Conservation (phyloP, 2,888 invertebrate species). For the Thymelicus acteon region DNA sequence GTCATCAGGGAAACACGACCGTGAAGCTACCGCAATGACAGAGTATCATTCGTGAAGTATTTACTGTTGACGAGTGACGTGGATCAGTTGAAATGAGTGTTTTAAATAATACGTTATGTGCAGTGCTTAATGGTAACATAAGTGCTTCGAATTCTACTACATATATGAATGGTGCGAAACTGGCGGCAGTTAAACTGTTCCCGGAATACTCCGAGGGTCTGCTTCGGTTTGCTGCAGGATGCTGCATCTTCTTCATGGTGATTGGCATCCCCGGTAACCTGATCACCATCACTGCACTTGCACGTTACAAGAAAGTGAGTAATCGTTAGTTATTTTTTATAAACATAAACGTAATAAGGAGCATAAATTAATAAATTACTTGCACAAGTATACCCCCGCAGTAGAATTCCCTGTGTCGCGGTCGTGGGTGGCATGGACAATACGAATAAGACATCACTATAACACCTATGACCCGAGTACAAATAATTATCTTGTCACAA, state of each 20-base stretch:
- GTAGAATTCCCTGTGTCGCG: no score
- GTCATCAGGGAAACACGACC: constrained; percentile 70
- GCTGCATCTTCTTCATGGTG: constrained; percentile 89
- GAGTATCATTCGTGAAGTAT: constrained; percentile 61
- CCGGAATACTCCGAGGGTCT: constrained; percentile 87
- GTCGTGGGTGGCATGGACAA: no score
- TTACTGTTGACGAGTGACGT: constrained; percentile 58
- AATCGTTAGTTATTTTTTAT: neutral
- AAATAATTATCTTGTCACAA: no score
- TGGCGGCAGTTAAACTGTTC: constrained; percentile 83
- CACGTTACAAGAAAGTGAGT: constrained; percentile 90
- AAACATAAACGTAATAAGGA: no score
- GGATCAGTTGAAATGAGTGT: constrained; percentile 43
- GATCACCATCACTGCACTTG: constrained; percentile 90
- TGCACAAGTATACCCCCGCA: no score
- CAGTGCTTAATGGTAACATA: constrained; percentile 36
- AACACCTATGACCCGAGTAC: no score
- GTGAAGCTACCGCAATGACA: constrained; percentile 55
- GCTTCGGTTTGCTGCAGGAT: constrained; percentile 87
- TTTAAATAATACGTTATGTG: constrained; percentile 46
- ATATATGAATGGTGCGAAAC: constrained; percentile 51
- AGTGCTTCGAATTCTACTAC: constrained; percentile 39
- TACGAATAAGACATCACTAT: no score
- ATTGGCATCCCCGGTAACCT: constrained; percentile 92
- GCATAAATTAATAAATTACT: no score